Percentiles rank a stretch among this genome's conserved stretches.
These are phyloP conservation scores for Amazona guildingii DNA, from an alignment of 2,113 vertebrate species.

Conservation along the genomic window DNA sequence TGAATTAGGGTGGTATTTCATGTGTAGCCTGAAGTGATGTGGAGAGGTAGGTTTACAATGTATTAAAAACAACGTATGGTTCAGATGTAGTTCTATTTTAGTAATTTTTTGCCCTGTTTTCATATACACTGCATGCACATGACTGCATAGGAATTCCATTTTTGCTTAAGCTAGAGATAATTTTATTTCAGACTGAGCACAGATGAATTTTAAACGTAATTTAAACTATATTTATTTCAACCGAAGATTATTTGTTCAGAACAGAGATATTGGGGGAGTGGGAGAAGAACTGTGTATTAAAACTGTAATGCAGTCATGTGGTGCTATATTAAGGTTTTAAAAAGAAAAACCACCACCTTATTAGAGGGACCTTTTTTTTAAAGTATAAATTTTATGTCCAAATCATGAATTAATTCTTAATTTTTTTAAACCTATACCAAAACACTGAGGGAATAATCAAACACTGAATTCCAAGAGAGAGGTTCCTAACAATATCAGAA, in stretches of 20 bases:
- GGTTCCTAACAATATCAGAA: not conserved
- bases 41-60: not conserved
- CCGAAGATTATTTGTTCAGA: not conserved
- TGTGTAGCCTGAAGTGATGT: not conserved
- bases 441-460: not conserved
- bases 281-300: not conserved
- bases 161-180: not conserved
- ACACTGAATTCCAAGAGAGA: not conserved
- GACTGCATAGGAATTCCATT: not conserved
- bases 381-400: not conserved
- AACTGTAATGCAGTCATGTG: not conserved
- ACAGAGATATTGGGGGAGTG: not conserved
- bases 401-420: not conserved
- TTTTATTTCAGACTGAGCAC: not conserved
- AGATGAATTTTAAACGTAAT: not conserved
- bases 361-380: not conserved
- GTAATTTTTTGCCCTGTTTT: not conserved
- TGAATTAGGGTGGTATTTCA: not conserved
- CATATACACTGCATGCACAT: fast-evolving
- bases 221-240: not conserved
- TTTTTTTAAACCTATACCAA: not conserved
- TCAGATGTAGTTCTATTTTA: not conserved
- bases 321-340: not conserved
- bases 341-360: not conserved
- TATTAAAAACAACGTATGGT: fast-evolving